phyloP scores from a whole-genome alignment of 2,888 invertebrate species.

The Dryocosmus kuriphilus region DNA sequence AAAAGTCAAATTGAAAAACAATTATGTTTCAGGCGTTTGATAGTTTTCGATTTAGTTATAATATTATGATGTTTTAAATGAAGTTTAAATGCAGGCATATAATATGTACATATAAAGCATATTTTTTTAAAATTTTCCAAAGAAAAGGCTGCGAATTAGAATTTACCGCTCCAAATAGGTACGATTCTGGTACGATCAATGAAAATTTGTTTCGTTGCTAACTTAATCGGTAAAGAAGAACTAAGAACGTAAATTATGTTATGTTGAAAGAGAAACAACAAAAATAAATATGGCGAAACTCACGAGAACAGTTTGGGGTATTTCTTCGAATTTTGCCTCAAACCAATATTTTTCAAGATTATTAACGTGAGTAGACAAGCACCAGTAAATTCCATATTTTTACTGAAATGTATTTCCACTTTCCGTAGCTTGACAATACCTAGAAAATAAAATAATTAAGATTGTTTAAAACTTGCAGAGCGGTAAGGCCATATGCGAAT shows the following conservation, averaged over 20 bases:
- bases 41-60: too few species aligned
- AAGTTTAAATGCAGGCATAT: too few species aligned
- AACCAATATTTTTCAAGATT: slow-evolving; percentile 75
- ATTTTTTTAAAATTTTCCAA: too few species aligned
- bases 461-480: neutral
- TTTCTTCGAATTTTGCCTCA: slow-evolving; percentile 75
- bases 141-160: neutral
- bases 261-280: neutral
- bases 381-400: neutral
- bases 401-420: neutral
- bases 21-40: too few species aligned
- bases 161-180: neutral
- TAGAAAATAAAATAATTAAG: neutral
- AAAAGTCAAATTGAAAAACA: too few species aligned
- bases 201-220: too few species aligned
- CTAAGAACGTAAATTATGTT: neutral
- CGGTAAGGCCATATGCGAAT: neutral
- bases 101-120: too few species aligned
- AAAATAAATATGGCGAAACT: slow-evolving; percentile 71
- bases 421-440: slow-evolving; percentile 39
- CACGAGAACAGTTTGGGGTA: slow-evolving; percentile 70
- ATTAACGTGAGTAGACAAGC: slow-evolving; percentile 68
- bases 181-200: too few species aligned
- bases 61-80: too few species aligned
- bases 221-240: too few species aligned